These are phyloP conservation scores for Athalia circularis DNA, from an alignment of 2,888 invertebrate genomes.

Conservation along the genomic window DNA sequence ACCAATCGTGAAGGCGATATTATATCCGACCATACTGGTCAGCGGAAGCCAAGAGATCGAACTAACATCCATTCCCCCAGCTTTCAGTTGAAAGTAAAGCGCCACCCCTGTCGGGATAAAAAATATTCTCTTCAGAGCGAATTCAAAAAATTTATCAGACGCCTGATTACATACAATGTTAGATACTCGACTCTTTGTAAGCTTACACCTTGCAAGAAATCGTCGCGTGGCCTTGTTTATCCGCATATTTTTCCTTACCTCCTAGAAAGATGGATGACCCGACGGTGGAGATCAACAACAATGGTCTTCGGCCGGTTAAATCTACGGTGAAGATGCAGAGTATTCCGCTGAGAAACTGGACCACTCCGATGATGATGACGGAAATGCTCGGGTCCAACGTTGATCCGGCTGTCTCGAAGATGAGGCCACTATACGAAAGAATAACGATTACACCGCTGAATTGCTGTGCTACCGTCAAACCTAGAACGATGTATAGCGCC, in stretches of 20 bases:
- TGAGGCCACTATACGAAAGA: conserved; percentile 5
- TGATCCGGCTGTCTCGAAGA: conserved; percentile 13
- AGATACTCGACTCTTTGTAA: too few species aligned
- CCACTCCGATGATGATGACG: conserved; percentile 42
- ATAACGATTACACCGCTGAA: conserved; percentile 46
- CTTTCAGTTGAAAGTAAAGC: conserved; percentile 14
- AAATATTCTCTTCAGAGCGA: background rate
- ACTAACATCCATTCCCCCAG: background rate
- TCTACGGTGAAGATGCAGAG: conserved; percentile 42
- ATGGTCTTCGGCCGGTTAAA: conserved; percentile 50
- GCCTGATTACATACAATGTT: too few species aligned
- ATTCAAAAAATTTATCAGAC: background rate
- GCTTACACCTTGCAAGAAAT: too few species aligned
- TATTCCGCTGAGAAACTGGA: background rate
- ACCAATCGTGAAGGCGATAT: conserved; percentile 43
- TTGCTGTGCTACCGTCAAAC: conserved; percentile 50
- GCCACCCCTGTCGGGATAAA: conserved; percentile 3
- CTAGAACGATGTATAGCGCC: conserved; percentile 34
- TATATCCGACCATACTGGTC: conserved; percentile 20
- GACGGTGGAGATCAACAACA: conserved; percentile 44
- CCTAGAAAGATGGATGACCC: conserved; percentile 23
- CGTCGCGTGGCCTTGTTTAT: too few species aligned
- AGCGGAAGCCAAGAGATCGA: conserved; percentile 40
- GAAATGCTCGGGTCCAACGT: background rate
- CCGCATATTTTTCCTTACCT: background rate